A percentile compares a stretch with the other conserved stretches of the same genome.
These are phyloP conservation scores for Xyrauchen texanus DNA, from an alignment of 2,113 vertebrate genomes.

Conservation along the genomic window DNA sequence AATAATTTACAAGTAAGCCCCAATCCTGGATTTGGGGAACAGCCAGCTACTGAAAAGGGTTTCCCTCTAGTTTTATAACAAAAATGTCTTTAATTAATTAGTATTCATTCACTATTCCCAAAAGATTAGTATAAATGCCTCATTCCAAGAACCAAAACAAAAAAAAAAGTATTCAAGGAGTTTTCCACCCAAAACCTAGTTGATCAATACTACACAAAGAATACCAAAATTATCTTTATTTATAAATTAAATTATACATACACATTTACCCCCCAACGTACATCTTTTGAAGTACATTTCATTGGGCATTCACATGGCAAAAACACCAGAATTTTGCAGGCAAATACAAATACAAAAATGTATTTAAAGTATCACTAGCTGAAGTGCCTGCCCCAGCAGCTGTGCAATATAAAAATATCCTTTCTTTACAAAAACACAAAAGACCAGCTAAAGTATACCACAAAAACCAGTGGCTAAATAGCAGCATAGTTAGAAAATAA, in stretches of 20 bases:
- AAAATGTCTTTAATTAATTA: neutral
- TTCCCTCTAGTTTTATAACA: neutral
- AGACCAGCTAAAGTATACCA: conserved; percentile 25
- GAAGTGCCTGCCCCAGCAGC: conserved; percentile 81
- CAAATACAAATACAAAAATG: conserved; percentile 98
- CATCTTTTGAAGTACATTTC: conserved; percentile 69
- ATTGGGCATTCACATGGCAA: conserved; percentile 83
- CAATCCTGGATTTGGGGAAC: neutral
- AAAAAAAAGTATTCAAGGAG: neutral
- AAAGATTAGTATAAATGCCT: conserved; percentile 37
- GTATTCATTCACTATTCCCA: conserved; percentile 8
- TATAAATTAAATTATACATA: conserved; percentile 90
- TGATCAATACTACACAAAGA: conserved; percentile 90
- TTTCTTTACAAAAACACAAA: conserved; percentile 55
- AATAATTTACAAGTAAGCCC: conserved; percentile 29
- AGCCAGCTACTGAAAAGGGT: neutral
- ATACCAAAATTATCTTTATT: conserved; percentile 99
- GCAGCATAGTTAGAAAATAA: conserved; percentile 65
- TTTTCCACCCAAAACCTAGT: conserved; percentile 50
- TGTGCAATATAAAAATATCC: conserved; percentile 80
- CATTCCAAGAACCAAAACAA: conserved; percentile 34
- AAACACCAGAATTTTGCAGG: conserved; percentile 86
- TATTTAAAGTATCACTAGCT: conserved; percentile 86
- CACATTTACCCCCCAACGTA: conserved; percentile 68
- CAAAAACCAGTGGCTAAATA: conserved; percentile 65